phyloP scores from a whole-genome alignment of 2,888 invertebrate genomes.

The Syrphus vitripennis region DNA sequence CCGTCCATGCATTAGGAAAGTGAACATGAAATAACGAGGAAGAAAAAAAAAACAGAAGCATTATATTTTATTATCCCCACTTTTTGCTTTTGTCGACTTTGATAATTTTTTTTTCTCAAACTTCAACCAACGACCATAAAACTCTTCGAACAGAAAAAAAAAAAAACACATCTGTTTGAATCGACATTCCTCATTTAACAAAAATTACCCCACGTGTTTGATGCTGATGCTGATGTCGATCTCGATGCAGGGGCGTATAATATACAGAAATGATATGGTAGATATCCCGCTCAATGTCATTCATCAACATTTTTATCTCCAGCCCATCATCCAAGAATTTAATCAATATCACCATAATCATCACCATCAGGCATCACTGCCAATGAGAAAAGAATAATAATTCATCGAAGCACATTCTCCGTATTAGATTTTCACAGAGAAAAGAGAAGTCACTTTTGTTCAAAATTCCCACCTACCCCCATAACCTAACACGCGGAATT shows the following conservation, averaged over 20 bases:
- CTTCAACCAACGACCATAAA: background rate
- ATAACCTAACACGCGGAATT: background rate
- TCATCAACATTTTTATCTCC: slow-evolving; percentile 37
- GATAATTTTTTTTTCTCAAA: background rate
- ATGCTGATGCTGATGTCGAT: background rate
- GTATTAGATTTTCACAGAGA: background rate
- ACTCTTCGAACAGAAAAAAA: background rate
- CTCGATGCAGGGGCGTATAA: background rate
- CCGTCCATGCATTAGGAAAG: background rate
- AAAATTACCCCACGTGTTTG: slow-evolving; percentile 33
- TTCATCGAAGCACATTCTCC: slow-evolving; percentile 43
- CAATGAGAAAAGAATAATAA: slow-evolving; percentile 55
- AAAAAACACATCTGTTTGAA: slow-evolving; percentile 37
- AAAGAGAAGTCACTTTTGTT: slow-evolving; percentile 13
- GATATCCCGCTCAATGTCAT: background rate
- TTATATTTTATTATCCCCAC: background rate
- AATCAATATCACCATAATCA: slow-evolving; percentile 60
- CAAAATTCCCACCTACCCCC: background rate
- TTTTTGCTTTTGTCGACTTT: background rate
- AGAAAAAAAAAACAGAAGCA: background rate
- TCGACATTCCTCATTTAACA: slow-evolving; percentile 28
- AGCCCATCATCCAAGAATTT: slow-evolving; percentile 54
- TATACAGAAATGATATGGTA: slow-evolving; percentile 12
- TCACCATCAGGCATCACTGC: slow-evolving; percentile 44
- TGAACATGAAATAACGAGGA: background rate